Evolutionary conservation across 2,113 vertebrate genomes (phyloP).

Genomic region (Spilogale gracilis): DNA sequence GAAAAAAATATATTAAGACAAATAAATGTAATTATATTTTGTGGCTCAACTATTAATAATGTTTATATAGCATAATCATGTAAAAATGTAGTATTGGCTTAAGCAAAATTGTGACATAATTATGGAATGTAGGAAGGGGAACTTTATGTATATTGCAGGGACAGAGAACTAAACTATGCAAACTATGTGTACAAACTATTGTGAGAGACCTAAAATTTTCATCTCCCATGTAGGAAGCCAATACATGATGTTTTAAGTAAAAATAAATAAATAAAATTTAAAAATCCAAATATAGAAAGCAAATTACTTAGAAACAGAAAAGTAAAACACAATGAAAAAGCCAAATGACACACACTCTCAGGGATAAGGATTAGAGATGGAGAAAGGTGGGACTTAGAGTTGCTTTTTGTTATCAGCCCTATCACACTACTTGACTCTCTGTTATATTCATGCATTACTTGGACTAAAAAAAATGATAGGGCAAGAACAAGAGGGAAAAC

Average conservation of each 20-base stretch:
- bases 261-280: neutral
- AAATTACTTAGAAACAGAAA: neutral
- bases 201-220: neutral
- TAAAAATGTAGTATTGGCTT: slow-evolving; percentile 5
- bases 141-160: neutral
- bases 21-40: neutral
- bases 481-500: neutral
- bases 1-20: neutral
- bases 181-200: neutral
- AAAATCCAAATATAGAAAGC: neutral
- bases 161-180: neutral
- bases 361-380: neutral
- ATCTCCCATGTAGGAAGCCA: neutral
- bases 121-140: neutral
- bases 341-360: neutral
- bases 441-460: neutral
- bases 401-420: neutral
- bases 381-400: neutral
- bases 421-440: neutral
- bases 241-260: neutral
- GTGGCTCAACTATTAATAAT: neutral
- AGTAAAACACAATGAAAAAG: neutral
- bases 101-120: slow-evolving; percentile 41
- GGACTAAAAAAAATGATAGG: neutral
- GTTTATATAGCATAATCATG: neutral